Conservation (phyloP, 2,888 invertebrate genomes). For the Itoplectis maculator region DNA sequence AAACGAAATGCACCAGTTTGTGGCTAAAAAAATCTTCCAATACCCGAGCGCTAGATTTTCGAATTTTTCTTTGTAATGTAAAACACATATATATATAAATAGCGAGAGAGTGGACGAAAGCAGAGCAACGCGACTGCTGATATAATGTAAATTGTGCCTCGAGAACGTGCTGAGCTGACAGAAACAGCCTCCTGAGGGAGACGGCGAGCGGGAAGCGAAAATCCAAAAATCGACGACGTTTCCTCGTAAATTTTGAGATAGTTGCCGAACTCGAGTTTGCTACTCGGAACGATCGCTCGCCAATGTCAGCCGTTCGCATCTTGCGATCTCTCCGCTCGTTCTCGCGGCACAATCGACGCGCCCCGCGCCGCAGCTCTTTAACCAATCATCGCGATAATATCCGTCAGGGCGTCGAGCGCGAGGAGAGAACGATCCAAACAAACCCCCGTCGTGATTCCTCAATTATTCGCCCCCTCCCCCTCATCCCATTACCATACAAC, state of each 20-base stretch:
- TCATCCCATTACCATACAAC: neutral
- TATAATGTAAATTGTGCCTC: slow-evolving; percentile 50
- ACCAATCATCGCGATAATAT: slow-evolving; percentile 68
- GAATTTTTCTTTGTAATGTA: too few species aligned
- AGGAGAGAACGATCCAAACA: slow-evolving; percentile 1
- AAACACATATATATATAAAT: slow-evolving; percentile 4
- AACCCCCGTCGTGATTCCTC: neutral
- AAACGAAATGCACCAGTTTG: too few species aligned
- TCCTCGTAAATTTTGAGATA: slow-evolving; percentile 35
- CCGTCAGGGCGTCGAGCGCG: slow-evolving; percentile 45
- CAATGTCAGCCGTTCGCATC: neutral
- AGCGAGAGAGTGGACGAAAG: slow-evolving; percentile 24
- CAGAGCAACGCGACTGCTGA: slow-evolving; percentile 39
- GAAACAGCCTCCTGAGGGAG: slow-evolving; percentile 14
- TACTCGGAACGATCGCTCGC: slow-evolving; percentile 36
- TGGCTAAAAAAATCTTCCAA: too few species aligned
- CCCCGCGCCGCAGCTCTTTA: slow-evolving; percentile 48
- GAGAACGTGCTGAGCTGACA: slow-evolving; percentile 40
- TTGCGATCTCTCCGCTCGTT: slow-evolving; percentile 49
- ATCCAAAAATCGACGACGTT: slow-evolving; percentile 13
- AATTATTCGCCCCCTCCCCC: slow-evolving; percentile 17
- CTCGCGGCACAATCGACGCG: slow-evolving; percentile 64
- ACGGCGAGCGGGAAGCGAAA: slow-evolving; percentile 4
- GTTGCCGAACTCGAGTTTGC: slow-evolving; percentile 36
- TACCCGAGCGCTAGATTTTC: too few species aligned